These are phyloP conservation scores for Abramis brama DNA, from an alignment of 2,113 vertebrate species.

Conservation along the genomic window DNA sequence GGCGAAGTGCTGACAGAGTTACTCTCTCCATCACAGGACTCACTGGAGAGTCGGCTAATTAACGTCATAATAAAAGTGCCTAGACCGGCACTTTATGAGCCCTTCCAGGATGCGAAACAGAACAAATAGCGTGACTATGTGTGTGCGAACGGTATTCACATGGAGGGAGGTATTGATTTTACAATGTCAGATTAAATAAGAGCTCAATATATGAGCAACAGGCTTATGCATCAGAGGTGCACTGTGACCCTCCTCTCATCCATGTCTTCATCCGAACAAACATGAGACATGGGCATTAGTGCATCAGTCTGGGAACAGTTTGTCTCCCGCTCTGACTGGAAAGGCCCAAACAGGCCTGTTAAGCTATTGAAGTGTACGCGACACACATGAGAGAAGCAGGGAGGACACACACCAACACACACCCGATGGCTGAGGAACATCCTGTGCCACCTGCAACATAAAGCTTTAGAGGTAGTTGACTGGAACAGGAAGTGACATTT, in stretches of 20 bases:
- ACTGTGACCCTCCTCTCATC: slow-evolving; percentile 19
- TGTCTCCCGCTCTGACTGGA: background rate
- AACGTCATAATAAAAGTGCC: slow-evolving; percentile 39
- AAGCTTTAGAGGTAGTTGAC: background rate
- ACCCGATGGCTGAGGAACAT: slow-evolving; percentile 7
- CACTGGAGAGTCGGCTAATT: slow-evolving; percentile 41
- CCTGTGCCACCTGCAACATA: slow-evolving; percentile 9
- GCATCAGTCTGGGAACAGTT: slow-evolving; percentile 11
- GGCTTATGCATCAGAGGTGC: slow-evolving; percentile 29
- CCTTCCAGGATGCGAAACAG: slow-evolving; percentile 8
- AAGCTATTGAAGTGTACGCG: background rate
- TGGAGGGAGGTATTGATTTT: slow-evolving; percentile 21
- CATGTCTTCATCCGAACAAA: background rate
- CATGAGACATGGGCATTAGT: background rate
- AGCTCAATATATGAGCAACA: slow-evolving; percentile 11
- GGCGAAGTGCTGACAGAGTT: slow-evolving; percentile 26
- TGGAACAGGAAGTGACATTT: slow-evolving; percentile 7
- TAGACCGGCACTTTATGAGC: slow-evolving; percentile 27
- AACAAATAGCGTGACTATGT: slow-evolving; percentile 16
- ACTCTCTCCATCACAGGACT: slow-evolving; percentile 15
- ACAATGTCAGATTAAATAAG: slow-evolving; percentile 37
- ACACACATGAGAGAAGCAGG: slow-evolving; percentile 20
- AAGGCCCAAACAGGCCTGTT: background rate
- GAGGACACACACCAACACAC: background rate
- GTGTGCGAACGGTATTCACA: background rate